phyloP scores from a whole-genome alignment of 2,797 vertebrate genomes.

The Mycteria americana region DNA sequence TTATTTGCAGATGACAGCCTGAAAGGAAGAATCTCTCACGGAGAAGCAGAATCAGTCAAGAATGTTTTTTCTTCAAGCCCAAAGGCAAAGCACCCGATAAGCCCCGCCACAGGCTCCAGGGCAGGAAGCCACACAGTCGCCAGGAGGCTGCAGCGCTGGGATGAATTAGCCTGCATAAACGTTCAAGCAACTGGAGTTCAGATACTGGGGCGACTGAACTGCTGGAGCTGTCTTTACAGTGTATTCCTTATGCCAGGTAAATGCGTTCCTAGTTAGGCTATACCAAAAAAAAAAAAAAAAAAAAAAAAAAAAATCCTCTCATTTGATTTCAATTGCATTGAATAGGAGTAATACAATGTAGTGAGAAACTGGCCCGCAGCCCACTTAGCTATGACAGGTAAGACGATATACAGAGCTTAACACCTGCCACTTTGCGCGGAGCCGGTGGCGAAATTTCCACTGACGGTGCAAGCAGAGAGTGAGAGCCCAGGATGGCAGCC shows the following conservation, averaged over 20 bases:
- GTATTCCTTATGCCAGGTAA: neutral
- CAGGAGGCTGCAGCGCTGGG: neutral
- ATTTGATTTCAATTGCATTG: neutral
- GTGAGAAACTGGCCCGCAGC: neutral
- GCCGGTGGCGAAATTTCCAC: no score
- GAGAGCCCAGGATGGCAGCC: neutral
- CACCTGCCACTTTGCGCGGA: neutral
- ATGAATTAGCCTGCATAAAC: neutral
- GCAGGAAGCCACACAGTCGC: neutral
- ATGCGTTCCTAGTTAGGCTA: neutral
- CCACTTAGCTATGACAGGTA: neutral
- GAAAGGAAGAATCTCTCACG: neutral
- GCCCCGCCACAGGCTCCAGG: neutral
- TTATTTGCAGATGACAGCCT: neutral
- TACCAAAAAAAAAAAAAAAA: neutral
- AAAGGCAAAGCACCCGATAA: neutral
- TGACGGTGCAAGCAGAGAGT: no score
- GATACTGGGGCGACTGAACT: neutral
- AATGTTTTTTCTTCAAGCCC: neutral
- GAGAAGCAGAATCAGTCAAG: neutral
- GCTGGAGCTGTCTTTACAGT: neutral
- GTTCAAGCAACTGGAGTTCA: neutral
- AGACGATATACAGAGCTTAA: neutral
- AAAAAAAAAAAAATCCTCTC: neutral
- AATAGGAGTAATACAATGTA: neutral